Conservation (phyloP, 1,140 invertebrate species). For the Asbolus verrucosus region DNA sequence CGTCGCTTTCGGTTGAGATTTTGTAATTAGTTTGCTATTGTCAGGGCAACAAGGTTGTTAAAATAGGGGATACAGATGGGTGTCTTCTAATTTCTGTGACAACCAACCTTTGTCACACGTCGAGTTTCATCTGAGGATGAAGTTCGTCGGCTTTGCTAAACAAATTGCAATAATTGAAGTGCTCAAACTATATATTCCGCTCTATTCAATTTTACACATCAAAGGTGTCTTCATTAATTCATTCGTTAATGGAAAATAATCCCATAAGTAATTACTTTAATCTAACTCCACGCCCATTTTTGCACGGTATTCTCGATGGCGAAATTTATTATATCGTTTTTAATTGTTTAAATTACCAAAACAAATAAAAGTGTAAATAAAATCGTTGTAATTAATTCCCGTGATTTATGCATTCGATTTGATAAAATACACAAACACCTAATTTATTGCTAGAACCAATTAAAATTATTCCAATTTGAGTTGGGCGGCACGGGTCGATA, state of each 20-base stretch:
- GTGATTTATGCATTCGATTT: conserved; percentile 34
- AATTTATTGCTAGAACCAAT: conserved; percentile 30
- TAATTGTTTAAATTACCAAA: conserved; percentile 21
- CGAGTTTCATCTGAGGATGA: background rate
- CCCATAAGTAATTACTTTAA: background rate
- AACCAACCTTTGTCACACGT: conserved; percentile 7
- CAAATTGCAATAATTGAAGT: conserved; percentile 11
- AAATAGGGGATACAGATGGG: conserved; percentile 2
- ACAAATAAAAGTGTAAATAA: conserved; percentile 38
- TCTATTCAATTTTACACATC: background rate
- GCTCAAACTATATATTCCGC: background rate
- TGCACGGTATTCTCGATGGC: no score
- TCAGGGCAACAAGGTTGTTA: conserved; percentile 1
- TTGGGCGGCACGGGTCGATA: conserved; percentile 12
- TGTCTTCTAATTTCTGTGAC: background rate
- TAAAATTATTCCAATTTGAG: conserved; percentile 33
- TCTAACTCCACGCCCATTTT: no score
- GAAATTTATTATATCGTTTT: background rate
- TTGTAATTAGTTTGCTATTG: conserved; percentile 4
- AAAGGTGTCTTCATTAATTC: conserved; percentile 3
- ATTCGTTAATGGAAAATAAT: background rate
- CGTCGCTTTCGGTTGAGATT: background rate
- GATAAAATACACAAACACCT: conserved; percentile 32
- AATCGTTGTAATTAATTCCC: conserved; percentile 28
- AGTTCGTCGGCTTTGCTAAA: background rate